Conservation (phyloP, 2,888 invertebrate species). For the Tromatobia lineatoria region DNA sequence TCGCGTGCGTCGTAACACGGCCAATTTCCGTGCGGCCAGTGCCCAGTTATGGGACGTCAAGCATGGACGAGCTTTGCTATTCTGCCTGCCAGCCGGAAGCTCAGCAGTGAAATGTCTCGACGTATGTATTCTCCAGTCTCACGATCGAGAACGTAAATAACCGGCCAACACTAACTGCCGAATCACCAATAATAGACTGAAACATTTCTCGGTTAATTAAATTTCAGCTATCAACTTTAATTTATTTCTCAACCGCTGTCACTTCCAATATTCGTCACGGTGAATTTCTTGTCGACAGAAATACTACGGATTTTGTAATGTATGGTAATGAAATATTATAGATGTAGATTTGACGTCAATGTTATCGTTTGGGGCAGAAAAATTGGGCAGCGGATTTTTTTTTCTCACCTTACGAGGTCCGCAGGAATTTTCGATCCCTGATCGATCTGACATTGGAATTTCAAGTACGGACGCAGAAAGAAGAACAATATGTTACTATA, state of each 20-base stretch:
- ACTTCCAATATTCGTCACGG: slow-evolving; percentile 22
- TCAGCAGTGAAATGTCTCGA: slow-evolving; percentile 33
- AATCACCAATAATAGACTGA: slow-evolving; percentile 5
- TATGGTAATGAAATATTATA: background rate
- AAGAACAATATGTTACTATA: background rate
- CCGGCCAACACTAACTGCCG: slow-evolving; percentile 9
- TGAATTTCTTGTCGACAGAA: background rate
- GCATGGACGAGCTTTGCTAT: slow-evolving; percentile 20
- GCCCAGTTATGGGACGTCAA: slow-evolving; percentile 31
- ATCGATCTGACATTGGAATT: no score
- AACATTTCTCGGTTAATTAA: slow-evolving; percentile 50
- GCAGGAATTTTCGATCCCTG: no score
- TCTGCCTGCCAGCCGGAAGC: slow-evolving; percentile 8
- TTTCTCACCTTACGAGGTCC: no score
- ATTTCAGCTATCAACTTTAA: slow-evolving; percentile 29
- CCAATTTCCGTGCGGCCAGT: slow-evolving; percentile 63
- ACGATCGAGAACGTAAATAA: slow-evolving; percentile 17
- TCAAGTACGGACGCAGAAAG: no score
- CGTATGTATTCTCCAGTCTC: slow-evolving; percentile 20
- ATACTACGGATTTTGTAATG: background rate
- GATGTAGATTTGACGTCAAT: no score
- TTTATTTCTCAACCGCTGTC: slow-evolving; percentile 56
- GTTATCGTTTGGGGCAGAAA: no score
- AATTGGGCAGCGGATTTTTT: no score
- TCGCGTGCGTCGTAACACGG: slow-evolving; percentile 47